phyloP scores from a whole-genome alignment of 2,113 vertebrate species.

The Rhagologus leucostigma region DNA sequence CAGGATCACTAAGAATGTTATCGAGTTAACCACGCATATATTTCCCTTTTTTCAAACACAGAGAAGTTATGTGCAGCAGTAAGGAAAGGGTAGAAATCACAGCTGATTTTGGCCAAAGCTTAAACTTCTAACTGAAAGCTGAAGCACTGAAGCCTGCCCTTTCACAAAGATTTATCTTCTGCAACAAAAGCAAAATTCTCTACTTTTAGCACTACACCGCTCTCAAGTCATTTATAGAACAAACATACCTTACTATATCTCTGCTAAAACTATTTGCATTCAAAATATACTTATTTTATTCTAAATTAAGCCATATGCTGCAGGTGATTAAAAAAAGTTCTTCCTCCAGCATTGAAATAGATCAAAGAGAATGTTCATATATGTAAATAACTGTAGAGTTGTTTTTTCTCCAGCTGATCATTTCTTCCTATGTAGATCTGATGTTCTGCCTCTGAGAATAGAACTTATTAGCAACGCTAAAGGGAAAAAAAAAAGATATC shows the following conservation, averaged over 20 bases:
- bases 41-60: background rate
- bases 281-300: constrained; percentile 19
- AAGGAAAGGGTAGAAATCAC: background rate
- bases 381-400: background rate
- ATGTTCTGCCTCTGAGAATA: constrained; percentile 67
- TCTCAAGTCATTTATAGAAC: background rate
- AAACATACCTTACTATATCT: background rate
- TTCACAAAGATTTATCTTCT: background rate
- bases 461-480: constrained; percentile 65
- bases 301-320: constrained; percentile 24
- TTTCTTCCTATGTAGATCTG: constrained; percentile 39
- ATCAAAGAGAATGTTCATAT: background rate
- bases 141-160: background rate
- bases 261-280: constrained; percentile 28
- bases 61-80: background rate
- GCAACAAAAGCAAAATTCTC: background rate
- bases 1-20: background rate
- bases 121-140: background rate
- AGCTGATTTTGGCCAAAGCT: background rate
- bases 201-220: background rate
- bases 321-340: background rate
- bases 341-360: background rate
- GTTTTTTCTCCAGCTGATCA: constrained; percentile 3
- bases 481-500: constrained; percentile 57
- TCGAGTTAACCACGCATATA: background rate